Conservation (phyloP, 1,140 invertebrate genomes). For the Drosophila varians region DNA sequence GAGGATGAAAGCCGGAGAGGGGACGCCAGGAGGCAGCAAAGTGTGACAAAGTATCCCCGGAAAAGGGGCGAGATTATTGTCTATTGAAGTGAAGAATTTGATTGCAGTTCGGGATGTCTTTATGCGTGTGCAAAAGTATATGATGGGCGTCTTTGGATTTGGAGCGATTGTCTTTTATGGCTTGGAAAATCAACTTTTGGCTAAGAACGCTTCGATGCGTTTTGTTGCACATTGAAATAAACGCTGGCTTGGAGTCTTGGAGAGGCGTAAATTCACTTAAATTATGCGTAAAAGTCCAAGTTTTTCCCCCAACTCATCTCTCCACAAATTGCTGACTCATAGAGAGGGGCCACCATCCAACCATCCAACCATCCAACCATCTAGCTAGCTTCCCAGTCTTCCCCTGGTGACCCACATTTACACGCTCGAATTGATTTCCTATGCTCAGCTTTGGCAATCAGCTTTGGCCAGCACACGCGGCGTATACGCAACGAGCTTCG, state of each 20-base stretch:
- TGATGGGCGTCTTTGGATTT: slow-evolving; percentile 60
- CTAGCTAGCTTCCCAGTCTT: neutral
- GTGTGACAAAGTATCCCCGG: slow-evolving; percentile 65
- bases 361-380: too few relatives aligned
- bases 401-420: slow-evolving; percentile 74
- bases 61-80: slow-evolving; percentile 53
- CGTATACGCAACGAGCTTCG: slow-evolving; percentile 63
- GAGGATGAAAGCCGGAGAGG: neutral
- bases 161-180: slow-evolving; percentile 78
- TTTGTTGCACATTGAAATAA: slow-evolving; percentile 29
- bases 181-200: slow-evolving; percentile 80
- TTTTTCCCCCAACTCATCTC: slow-evolving; percentile 25
- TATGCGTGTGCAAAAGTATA: slow-evolving; percentile 61
- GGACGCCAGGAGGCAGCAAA: slow-evolving; percentile 47
- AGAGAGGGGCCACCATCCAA: neutral
- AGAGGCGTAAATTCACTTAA: slow-evolving; percentile 79
- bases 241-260: slow-evolving; percentile 51
- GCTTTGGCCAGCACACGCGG: slow-evolving; percentile 58
- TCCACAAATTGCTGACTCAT: slow-evolving; percentile 74
- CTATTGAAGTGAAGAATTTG: slow-evolving; percentile 80
- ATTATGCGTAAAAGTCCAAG: slow-evolving; percentile 71
- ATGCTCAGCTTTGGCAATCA: slow-evolving; percentile 72
- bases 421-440: slow-evolving; percentile 79
- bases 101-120: slow-evolving; percentile 80
- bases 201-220: slow-evolving; percentile 64